Percentiles rank a stretch among this genome's conserved stretches.
Conservation (phyloP, 1,140 invertebrate species). For the Aphis craccivora region DNA sequence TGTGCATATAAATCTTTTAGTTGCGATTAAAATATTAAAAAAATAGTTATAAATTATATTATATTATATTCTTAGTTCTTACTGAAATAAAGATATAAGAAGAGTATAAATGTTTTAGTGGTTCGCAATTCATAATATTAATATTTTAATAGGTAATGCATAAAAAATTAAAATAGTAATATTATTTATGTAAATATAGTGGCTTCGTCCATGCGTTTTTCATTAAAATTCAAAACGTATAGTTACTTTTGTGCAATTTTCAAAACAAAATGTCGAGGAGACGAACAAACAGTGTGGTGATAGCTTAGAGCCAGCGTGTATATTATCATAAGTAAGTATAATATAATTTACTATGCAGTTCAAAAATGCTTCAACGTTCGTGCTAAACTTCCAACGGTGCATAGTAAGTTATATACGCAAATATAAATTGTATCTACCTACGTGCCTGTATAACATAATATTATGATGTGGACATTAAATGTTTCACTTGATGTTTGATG, state of each 20-base stretch:
- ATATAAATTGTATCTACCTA: slow-evolving; percentile 14
- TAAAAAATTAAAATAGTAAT: not conserved
- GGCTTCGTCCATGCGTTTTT: not conserved
- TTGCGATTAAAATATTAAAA: not conserved
- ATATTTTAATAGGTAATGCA: not conserved
- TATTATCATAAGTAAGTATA: not conserved
- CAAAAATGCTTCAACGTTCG: not conserved
- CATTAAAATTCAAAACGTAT: not conserved
- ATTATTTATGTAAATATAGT: not conserved
- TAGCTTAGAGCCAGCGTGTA: not conserved
- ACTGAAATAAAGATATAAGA: not conserved
- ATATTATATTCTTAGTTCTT: too few species aligned
- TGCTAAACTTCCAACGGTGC: not conserved
- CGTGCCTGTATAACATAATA: not conserved
- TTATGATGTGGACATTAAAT: not conserved
- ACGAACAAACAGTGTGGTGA: not conserved
- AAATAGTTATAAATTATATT: not conserved
- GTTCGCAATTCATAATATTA: not conserved
- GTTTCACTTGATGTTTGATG: not conserved
- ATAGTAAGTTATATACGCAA: not conserved
- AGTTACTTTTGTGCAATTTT: not conserved
- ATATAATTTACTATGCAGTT: not conserved
- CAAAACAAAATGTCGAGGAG: not conserved
- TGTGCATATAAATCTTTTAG: too few species aligned
- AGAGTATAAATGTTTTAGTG: not conserved